phyloP scores from a whole-genome alignment of 2,113 vertebrate species.

The Rhadina sibilatrix region DNA sequence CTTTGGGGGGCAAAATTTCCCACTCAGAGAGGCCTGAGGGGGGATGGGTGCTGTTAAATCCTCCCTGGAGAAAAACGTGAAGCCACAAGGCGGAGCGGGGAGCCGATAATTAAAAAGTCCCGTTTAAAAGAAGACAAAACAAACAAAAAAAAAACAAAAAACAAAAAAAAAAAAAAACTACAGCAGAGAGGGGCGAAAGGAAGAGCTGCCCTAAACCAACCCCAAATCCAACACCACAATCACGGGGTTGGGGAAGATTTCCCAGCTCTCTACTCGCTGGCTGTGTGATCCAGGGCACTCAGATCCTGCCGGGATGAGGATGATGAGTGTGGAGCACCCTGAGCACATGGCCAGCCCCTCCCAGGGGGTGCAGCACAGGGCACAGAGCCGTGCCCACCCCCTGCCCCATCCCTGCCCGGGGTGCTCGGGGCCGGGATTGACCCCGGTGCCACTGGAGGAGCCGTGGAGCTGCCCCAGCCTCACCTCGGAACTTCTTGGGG shows the following conservation, averaged over 20 bases:
- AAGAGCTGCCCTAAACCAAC: neutral
- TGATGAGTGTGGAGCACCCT: fast-evolving
- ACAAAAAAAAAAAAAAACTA: neutral
- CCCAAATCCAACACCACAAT: fast-evolving
- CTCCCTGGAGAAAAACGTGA: neutral
- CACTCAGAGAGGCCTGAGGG: no score
- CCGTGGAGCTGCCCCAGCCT: neutral
- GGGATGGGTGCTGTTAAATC: neutral
- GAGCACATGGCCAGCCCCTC: fast-evolving
- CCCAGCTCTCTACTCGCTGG: neutral
- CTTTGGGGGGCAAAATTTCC: neutral
- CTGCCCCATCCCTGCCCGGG: fast-evolving
- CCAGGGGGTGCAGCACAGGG: neutral
- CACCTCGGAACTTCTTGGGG: conserved; percentile 97
- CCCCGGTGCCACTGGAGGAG: neutral
- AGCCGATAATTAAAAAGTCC: fast-evolving
- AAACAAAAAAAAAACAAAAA: no score
- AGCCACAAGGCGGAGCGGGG: neutral
- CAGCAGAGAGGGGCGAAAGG: neutral
- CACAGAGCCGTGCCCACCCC: neutral
- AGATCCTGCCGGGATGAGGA: fast-evolving
- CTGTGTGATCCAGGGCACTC: neutral
- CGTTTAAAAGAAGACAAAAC: neutral
- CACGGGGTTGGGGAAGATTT: fast-evolving
- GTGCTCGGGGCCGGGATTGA: fast-evolving